Percentiles rank a stretch among this genome's conserved stretches.
phyloP scores from a whole-genome alignment of 1,140 invertebrate genomes.

The Homalodisca vitripennis region DNA sequence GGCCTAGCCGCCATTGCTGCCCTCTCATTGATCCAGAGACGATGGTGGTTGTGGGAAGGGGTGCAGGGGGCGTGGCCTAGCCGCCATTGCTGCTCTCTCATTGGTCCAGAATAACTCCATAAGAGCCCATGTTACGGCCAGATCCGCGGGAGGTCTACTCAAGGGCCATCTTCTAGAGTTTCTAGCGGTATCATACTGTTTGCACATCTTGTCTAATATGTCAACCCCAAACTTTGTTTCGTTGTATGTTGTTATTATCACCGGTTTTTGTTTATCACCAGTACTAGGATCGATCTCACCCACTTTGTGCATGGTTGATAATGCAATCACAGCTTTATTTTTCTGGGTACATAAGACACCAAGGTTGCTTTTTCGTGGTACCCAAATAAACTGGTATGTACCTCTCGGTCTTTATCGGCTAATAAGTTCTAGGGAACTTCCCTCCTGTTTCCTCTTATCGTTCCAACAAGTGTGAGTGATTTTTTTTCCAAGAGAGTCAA shows the following conservation, averaged over 20 bases:
- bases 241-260: conserved; percentile 46
- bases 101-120: too few relatives aligned
- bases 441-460: conserved; percentile 42
- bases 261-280: conserved; percentile 39
- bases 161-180: conserved; percentile 27
- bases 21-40: too few relatives aligned
- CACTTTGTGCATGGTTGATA: conserved; percentile 36
- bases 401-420: conserved; percentile 12
- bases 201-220: conserved; percentile 44
- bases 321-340: conserved; percentile 36
- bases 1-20: too few relatives aligned
- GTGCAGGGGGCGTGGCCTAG: too few relatives aligned
- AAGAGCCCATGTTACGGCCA: too few relatives aligned
- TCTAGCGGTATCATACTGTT: neutral
- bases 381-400: conserved; percentile 22
- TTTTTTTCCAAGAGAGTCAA: neutral
- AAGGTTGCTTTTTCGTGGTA: conserved; percentile 34
- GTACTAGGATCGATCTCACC: neutral
- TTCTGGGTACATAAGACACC: conserved; percentile 38
- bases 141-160: too few relatives aligned
- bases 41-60: too few relatives aligned
- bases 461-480: conserved; percentile 34
- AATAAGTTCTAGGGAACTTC: conserved; percentile 31
- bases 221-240: conserved; percentile 47
- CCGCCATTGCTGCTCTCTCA: too few relatives aligned